A percentile compares a stretch with the other conserved stretches of the same genome.
Evolutionary conservation across 2,888 invertebrate species (phyloP).

Genomic region (Cataglyphis albicans): DNA sequence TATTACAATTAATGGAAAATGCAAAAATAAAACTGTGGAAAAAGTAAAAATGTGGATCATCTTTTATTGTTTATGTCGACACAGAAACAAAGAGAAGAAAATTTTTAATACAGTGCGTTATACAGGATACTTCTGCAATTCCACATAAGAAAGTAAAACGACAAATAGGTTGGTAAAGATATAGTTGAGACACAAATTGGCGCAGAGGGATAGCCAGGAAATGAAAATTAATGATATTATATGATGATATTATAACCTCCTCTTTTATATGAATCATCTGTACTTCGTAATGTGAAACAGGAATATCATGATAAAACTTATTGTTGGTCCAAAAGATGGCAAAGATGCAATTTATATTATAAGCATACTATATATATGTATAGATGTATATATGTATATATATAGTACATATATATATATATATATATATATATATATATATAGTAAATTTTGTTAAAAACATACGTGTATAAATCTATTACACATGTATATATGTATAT

Average conservation of each 20-base stretch:
- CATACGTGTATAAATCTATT: too few species aligned
- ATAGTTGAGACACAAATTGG: background rate
- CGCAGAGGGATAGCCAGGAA: background rate
- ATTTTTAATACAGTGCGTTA: background rate
- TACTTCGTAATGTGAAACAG: background rate
- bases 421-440: too few species aligned
- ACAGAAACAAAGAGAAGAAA: background rate
- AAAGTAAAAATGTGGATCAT: background rate
- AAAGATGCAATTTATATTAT: slow-evolving; percentile 11
- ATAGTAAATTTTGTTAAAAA: too few species aligned
- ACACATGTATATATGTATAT: too few species aligned
- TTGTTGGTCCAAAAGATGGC: background rate
- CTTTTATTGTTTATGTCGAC: background rate
- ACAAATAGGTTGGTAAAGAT: background rate
- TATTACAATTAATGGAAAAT: background rate
- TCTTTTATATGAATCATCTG: background rate
- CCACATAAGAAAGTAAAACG: background rate
- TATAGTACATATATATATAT: too few species aligned
- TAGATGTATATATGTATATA: too few species aligned
- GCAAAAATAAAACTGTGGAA: background rate
- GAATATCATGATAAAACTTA: background rate
- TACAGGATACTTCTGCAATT: background rate
- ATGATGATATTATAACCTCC: background rate
- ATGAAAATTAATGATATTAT: background rate
- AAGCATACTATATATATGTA: background rate